Evolutionary conservation across 2,888 invertebrate genomes (phyloP).

Genomic region (Scaptomyza caliginosa): DNA sequence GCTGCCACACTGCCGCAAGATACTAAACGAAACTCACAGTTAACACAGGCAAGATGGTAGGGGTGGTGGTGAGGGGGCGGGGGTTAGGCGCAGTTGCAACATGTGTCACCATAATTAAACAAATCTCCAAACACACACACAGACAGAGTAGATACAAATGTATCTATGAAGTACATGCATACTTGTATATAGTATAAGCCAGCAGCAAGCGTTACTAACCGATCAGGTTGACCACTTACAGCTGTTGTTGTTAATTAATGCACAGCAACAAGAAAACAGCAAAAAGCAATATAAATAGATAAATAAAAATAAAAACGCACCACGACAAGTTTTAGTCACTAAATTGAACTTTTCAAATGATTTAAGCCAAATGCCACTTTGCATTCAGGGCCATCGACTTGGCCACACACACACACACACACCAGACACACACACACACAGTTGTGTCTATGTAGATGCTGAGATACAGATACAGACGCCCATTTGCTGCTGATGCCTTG

Average conservation of each 20-base stretch:
- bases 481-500: slow-evolving; percentile 41
- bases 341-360: slow-evolving; percentile 71
- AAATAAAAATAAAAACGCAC: slow-evolving; percentile 58
- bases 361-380: slow-evolving; percentile 69
- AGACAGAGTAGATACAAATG: slow-evolving; percentile 8
- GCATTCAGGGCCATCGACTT: slow-evolving; percentile 69
- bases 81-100: slow-evolving; percentile 27
- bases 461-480: slow-evolving; percentile 1
- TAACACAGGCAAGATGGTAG: background rate
- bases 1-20: slow-evolving; percentile 41
- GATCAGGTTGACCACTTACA: slow-evolving; percentile 33
- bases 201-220: slow-evolving; percentile 40
- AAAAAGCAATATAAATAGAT: slow-evolving; percentile 23
- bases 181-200: slow-evolving; percentile 5
- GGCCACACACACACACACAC: slow-evolving; percentile 52
- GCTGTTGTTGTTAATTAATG: slow-evolving; percentile 65
- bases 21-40: slow-evolving; percentile 17
- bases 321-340: slow-evolving; percentile 63
- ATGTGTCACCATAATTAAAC: slow-evolving; percentile 73
- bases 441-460: slow-evolving; percentile 24
- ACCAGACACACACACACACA: slow-evolving; percentile 32
- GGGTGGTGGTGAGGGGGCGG: background rate
- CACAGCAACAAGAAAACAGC: slow-evolving; percentile 47
- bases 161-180: background rate
- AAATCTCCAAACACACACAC: slow-evolving; percentile 58